Percentiles rank a stretch among this genome's conserved stretches.
phyloP scores from a whole-genome alignment of 2,797 vertebrate species.

The Scomberomorus guttatus region DNA sequence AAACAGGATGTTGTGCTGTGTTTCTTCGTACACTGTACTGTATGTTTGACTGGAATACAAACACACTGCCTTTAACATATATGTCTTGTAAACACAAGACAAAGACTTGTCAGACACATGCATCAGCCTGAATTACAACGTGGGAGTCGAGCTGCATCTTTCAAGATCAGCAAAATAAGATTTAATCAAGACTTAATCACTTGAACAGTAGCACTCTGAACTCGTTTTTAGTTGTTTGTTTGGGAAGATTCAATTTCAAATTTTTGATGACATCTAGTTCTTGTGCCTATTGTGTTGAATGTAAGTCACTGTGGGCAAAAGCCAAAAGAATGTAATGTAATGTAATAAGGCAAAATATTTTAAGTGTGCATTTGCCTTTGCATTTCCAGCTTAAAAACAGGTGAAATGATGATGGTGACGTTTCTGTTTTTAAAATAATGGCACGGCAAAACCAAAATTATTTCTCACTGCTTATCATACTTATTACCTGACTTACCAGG shows the following conservation, averaged over 20 bases:
- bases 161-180: too few relatives aligned
- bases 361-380: too few relatives aligned
- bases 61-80: neutral
- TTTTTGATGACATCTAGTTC: too few relatives aligned
- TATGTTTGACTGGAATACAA: conserved; percentile 7
- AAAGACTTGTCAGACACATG: neutral
- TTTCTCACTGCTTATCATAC: neutral
- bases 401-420: neutral
- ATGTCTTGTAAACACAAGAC: neutral
- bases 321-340: too few relatives aligned
- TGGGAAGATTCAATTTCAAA: too few relatives aligned
- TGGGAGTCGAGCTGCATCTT: neutral
- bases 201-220: too few relatives aligned
- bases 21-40: neutral
- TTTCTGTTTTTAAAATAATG: too few relatives aligned
- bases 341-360: too few relatives aligned
- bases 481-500: too few relatives aligned
- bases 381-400: neutral
- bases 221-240: too few relatives aligned
- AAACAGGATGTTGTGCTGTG: conserved; percentile 22
- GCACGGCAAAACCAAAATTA: neutral
- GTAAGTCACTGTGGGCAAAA: too few relatives aligned
- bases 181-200: neutral
- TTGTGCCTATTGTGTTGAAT: too few relatives aligned
- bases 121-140: neutral